A percentile compares a stretch with the other conserved stretches of the same genome.
These are phyloP conservation scores for Lasiommata megera DNA, from an alignment of 2,888 invertebrate species.

Conservation along the genomic window DNA sequence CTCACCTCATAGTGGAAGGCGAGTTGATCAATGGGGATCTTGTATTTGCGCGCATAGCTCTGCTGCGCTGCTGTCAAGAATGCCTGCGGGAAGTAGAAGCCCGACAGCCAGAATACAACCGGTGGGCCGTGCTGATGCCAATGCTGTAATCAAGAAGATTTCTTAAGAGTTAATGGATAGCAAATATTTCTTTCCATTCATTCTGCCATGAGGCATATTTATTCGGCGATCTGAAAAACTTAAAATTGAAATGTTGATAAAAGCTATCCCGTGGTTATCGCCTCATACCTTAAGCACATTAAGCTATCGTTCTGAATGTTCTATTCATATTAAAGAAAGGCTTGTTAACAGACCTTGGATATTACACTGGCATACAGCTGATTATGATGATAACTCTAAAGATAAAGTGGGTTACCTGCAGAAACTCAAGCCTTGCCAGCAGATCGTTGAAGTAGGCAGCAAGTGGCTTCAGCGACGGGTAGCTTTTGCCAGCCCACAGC, in stretches of 20 bases:
- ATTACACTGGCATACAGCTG: too few relatives aligned
- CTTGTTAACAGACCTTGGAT: too few relatives aligned
- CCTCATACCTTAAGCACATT: too few relatives aligned
- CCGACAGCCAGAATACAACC: slow-evolving; percentile 92
- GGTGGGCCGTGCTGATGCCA: slow-evolving; percentile 94
- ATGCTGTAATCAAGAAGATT: slow-evolving; percentile 62
- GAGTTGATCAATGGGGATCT: slow-evolving; percentile 94
- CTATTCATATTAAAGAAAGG: too few relatives aligned
- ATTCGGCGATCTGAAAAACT: too few relatives aligned
- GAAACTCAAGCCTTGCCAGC: slow-evolving; percentile 89
- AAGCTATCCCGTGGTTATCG: too few relatives aligned
- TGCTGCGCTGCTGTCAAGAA: slow-evolving; percentile 96
- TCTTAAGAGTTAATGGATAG: too few relatives aligned
- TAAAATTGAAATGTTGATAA: too few relatives aligned
- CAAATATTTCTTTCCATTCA: too few relatives aligned
- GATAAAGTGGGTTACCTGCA: slow-evolving; percentile 85
- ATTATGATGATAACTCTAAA: too few relatives aligned
- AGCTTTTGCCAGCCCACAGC: slow-evolving; percentile 92
- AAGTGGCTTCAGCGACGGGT: slow-evolving; percentile 95
- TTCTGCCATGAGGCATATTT: too few relatives aligned
- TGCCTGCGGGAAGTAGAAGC: slow-evolving; percentile 97
- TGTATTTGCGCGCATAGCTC: slow-evolving; percentile 95
- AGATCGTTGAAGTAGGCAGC: slow-evolving; percentile 94
- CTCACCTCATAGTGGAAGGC: slow-evolving; percentile 90
- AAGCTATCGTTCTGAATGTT: too few relatives aligned